Evolutionary conservation across 2,888 invertebrate species (phyloP), one percentile per base, ranked within the genome.

Genomic region (Tetranychus piercei): DNA sequence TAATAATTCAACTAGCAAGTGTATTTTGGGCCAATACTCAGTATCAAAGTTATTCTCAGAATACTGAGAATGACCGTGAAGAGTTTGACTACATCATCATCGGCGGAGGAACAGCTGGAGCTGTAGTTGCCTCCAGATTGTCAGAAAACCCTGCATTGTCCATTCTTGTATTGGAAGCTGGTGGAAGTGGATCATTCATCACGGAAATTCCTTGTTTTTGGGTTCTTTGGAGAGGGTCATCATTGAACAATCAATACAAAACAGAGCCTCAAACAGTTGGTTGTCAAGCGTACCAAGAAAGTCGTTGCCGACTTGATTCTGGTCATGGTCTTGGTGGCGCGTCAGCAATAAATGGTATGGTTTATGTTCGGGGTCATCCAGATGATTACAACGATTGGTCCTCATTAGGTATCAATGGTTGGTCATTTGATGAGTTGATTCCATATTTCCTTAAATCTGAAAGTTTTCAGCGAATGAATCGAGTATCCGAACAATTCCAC

Each of bases 291-390:
- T 69, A 79, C 6, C 76, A 75, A 70, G 72, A 66, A 9, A 55
- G 22, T 6, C 66, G 66, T 7, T 44, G 75, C 15, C 64, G 72
- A 2, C 92, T 92, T 92, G 92, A 93, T 0, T 86, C 92, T 76
- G 94, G 94, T 73, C 92, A 92, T 83, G 91, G 92, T 0, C 85
- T 92, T 0, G 92, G 92, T 0, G 94, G 94, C 0, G 90, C 90
- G 3, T 90, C 90, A 64, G 91, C 91, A 0, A 84, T 93, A 0
- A 93, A 93, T 81, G 90, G 90, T 0, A 92, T 94, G 92, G 85
- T 92, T 0, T 94, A 94, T 83, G 88, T 91, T 15, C 85, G 94
- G 77, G 94, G 94, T 1, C 93, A 92, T 82, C 86, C 87, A 75
- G 84, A 89, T 1, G 93, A 94, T 82, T 94, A 87, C 81, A 90